Base-by-base conservation (phyloP, 2,113 vertebrate genomes). In the Caretta caretta region DNA sequence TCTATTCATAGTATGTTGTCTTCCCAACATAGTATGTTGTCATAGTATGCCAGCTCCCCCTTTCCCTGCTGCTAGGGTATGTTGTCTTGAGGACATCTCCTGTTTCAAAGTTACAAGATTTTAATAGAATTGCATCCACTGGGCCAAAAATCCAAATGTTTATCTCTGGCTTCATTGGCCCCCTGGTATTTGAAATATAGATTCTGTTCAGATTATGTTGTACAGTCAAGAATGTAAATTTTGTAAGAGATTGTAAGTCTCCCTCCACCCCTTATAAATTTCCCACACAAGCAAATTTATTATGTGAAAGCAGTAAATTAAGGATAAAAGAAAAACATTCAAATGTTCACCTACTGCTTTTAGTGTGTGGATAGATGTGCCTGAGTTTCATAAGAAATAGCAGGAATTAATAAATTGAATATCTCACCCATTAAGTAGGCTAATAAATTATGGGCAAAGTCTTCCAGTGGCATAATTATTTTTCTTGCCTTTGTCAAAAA, bases 351-450 rank as follows among this genome's bases (percentile, higher is more conserved):
- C 49, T 96, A 35, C 29, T 59, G 17, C 87, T 94, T 95, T 94
- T 96, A 89, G 89, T 83, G 10, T 31, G 48, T n/a, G 90, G 81
- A 57, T 57, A 62, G 13, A 89, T 78, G 84, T 65, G 54, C 27
- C 50, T 75, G 42, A 94, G 38, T 29, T 88, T 93, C 91, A 85
- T 59, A 92, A 81, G 87, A 38, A 90, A 94, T 90, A 84, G 35
- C 82, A 90, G 65, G 87, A 94, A 83, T 93, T 94, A 93, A 42
- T 57, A 86, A 88, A 16, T 90, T 89, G 50, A 95, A 93, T 95
- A 89, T 42, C 93, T 92, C 90, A 93, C 62, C 88, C 84, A 96
- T 51, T 96, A 93, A 90, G 88, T 92, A 92, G 89, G 94, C 95
- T 92, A 31, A 97, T 48, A 62, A 91, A 93, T 93, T 95, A 80